Evolutionary conservation across 2,113 vertebrate species (phyloP), one percentile per base, ranked within the genome.

Genomic region (Oceanites oceanicus): DNA sequence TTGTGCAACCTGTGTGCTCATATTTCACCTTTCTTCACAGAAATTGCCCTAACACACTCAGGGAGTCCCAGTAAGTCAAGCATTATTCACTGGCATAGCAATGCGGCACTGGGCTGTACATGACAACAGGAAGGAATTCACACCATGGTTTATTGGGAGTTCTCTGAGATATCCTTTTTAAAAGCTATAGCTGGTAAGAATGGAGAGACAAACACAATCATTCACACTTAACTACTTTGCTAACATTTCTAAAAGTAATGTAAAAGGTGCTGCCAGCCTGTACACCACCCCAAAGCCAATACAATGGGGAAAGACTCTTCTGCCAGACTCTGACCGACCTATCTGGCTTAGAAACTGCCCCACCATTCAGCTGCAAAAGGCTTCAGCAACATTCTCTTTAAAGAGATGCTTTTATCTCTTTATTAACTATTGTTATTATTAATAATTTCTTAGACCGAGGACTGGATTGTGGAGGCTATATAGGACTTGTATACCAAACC

Each of bases 281-380:
- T n/a, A 22, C 13, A 45, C 2, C 10, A 53, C 34, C 45, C 38
- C 44, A 67, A 73, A 81, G 32, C 19, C 55, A 63, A 15, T 5
- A 38, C 0, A 0, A 18, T 16, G 49, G 30, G 44, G 32, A 36
- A 80, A 58, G 29, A 17, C 2, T 6, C 27, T 74, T 67, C 58
- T 72, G 49, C 38, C 66, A 42, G 52, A 22, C 26, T 25, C 36
- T n/a, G 68, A 36, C 12, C 3, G 7, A 34, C 30, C 15, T 38
- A 0, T 6, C 27, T 63, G 56, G 13, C 56, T 61, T 21, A 62
- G 42, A 84, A 70, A 42, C 4, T 1, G 1, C 34, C 23, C 14
- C 27, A 38, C 3, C 0, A 1, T 18, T 50, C 38, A n/a, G 38
- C n/a, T 77, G 55, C 32, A 49, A 62, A 90, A 59, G 21, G 34